Percentiles rank a stretch among this genome's conserved stretches.
These are phyloP conservation scores for Eleginops maclovinus DNA, from an alignment of 2,113 vertebrate species.

Conservation along the genomic window DNA sequence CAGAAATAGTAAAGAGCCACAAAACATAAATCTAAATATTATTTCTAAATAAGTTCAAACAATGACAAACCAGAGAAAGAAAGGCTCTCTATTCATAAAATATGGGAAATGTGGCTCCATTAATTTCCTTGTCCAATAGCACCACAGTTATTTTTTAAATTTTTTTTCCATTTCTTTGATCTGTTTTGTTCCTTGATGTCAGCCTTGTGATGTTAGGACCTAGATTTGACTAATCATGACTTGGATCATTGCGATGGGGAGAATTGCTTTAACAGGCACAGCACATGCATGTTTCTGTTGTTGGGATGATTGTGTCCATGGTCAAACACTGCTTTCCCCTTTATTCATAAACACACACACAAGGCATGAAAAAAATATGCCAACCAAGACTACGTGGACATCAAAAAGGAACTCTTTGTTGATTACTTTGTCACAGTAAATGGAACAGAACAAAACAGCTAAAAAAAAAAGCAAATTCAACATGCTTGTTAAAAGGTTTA, in stretches of 20 bases:
- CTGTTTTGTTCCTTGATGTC: constrained; percentile 34
- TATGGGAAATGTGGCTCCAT: constrained; percentile 1
- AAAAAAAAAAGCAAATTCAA: not conserved
- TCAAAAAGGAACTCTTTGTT: not conserved
- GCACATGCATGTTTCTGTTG: constrained; percentile 11
- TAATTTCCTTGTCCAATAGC: constrained; percentile 2
- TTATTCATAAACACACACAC: not conserved
- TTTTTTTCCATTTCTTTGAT: not conserved
- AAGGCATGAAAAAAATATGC: no score
- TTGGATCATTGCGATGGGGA: constrained; percentile 12
- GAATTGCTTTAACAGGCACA: constrained; percentile 28
- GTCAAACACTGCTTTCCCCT: not conserved
- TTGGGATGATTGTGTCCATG: constrained; percentile 16
- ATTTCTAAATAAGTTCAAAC: not conserved
- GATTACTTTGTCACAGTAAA: not conserved
- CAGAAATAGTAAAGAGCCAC: not conserved
- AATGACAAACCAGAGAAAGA: not conserved
- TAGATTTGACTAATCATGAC: constrained; percentile 48
- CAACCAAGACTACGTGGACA: not conserved
- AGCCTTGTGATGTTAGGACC: constrained; percentile 36
- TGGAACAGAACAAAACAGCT: not conserved
- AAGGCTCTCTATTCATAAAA: constrained; percentile 13
- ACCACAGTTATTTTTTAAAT: not conserved
- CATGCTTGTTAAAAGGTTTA: not conserved
- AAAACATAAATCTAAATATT: not conserved